phyloP scores from a whole-genome alignment of 1,140 invertebrate species.

The Philopotamus ludificatus region DNA sequence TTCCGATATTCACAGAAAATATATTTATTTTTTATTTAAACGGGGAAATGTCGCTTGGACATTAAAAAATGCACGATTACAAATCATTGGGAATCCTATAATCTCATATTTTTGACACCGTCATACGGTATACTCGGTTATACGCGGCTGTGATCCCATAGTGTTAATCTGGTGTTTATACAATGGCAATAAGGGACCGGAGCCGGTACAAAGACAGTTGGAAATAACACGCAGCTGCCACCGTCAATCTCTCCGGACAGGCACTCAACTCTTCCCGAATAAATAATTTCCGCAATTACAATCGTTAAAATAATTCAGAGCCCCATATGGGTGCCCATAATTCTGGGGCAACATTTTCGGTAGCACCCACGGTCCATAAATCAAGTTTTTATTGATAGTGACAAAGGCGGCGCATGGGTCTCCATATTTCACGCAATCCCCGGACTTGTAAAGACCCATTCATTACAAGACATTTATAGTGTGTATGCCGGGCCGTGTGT shows the following conservation, averaged over 20 bases:
- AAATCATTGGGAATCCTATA: no score
- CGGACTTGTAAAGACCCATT: constrained; percentile 26
- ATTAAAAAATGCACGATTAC: no score
- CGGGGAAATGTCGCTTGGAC: no score
- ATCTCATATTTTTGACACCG: no score
- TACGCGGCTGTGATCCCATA: no score
- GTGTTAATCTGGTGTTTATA: no score
- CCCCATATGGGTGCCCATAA: not conserved
- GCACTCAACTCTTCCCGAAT: no score
- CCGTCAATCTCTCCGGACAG: not conserved
- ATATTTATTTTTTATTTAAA: not conserved
- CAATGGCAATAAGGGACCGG: no score
- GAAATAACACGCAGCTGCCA: constrained; percentile 7
- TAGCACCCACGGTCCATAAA: constrained; percentile 2
- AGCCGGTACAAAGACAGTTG: not conserved
- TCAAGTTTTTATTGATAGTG: constrained; percentile 12
- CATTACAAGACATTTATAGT: constrained; percentile 32
- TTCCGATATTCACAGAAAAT: not conserved
- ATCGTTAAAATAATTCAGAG: no score
- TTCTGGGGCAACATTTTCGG: not conserved
- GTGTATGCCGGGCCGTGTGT: constrained; percentile 4
- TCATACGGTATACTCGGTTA: no score
- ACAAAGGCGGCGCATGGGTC: constrained; percentile 11
- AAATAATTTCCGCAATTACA: no score
- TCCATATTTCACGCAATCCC: constrained; percentile 15